A percentile compares a stretch with the other conserved stretches of the same genome.
phyloP scores from a whole-genome alignment of 2,797 vertebrate species.

The Loris lydekkerianus region DNA sequence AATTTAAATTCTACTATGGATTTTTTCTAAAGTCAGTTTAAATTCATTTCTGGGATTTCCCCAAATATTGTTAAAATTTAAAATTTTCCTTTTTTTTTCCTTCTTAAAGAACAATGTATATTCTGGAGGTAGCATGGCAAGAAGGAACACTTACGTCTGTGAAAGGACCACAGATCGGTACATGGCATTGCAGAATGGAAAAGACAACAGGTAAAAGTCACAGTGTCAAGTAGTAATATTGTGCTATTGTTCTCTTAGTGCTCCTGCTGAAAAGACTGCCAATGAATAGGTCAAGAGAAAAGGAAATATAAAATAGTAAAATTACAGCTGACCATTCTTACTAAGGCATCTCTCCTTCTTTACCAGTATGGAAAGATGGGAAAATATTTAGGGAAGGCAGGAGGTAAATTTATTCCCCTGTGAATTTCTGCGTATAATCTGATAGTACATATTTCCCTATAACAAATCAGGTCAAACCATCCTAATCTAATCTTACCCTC shows the following conservation, averaged over 20 bases:
- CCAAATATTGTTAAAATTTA: background rate
- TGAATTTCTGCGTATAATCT: background rate
- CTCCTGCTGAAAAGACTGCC: background rate
- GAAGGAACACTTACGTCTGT: constrained; percentile 96
- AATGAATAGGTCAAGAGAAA: background rate
- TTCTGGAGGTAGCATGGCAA: constrained; percentile 94
- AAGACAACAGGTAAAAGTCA: constrained; percentile 95
- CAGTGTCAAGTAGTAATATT: rapidly evolving
- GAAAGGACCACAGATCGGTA: constrained; percentile 96
- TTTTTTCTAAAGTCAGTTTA: background rate
- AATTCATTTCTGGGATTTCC: background rate
- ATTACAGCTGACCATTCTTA: rapidly evolving
- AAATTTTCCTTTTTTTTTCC: background rate
- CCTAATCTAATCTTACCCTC: background rate
- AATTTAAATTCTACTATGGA: background rate
- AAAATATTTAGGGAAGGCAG: background rate
- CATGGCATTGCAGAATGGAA: constrained; percentile 96
- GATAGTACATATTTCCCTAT: background rate
- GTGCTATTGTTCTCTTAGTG: background rate
- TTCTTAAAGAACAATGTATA: constrained; percentile 89
- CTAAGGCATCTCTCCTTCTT: background rate
- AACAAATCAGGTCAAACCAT: background rate
- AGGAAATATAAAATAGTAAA: background rate
- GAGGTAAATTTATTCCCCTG: background rate
- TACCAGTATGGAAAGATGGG: background rate